phyloP scores from a whole-genome alignment of 2,113 vertebrate species.

The Rhinolophus ferrumequinum region DNA sequence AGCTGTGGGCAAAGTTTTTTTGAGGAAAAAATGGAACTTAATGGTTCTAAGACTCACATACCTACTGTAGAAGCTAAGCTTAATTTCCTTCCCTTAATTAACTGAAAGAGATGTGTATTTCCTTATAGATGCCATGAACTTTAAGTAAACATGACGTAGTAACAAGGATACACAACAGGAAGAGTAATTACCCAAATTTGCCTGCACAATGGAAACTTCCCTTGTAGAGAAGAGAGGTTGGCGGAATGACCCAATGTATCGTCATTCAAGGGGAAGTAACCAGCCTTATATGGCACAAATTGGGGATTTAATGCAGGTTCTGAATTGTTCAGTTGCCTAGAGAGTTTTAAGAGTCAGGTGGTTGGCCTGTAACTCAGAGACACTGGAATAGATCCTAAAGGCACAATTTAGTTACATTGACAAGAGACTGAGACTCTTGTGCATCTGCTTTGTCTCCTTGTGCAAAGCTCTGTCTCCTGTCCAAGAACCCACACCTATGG shows the following conservation, averaged over 20 bases:
- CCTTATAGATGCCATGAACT: not conserved
- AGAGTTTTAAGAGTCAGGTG: not conserved
- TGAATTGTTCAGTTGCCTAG: not conserved
- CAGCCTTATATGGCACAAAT: not conserved
- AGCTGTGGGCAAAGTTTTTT: not conserved
- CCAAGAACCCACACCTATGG: not conserved
- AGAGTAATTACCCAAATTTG: not conserved
- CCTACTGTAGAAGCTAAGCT: not conserved
- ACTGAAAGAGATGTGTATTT: not conserved
- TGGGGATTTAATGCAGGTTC: not conserved
- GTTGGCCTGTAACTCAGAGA: not conserved
- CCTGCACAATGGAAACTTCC: not conserved
- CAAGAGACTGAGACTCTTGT: not conserved
- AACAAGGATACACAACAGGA: not conserved
- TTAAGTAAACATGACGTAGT: not conserved
- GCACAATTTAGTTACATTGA: not conserved
- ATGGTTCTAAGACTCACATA: not conserved
- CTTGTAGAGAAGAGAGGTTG: not conserved
- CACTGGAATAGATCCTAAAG: not conserved
- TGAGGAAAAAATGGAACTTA: not conserved
- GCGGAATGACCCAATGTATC: not conserved
- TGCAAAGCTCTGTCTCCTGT: not conserved
- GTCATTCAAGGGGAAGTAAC: not conserved
- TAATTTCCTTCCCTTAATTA: constrained; percentile 41
- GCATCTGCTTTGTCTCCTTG: not conserved